Evolutionary conservation across 2,888 invertebrate genomes (phyloP).

Genomic region (Ormyrus nitidulus): DNA sequence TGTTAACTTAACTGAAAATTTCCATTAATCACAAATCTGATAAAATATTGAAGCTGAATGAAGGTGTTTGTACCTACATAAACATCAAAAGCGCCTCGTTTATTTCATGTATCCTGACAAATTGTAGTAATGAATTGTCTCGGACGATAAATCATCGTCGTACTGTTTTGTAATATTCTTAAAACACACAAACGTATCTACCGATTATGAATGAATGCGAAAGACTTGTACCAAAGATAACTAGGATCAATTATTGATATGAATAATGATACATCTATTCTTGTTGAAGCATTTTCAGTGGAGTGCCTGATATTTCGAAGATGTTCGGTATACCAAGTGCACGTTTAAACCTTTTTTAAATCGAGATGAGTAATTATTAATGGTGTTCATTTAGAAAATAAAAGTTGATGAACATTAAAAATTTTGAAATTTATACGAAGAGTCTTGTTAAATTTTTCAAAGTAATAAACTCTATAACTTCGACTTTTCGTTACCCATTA

Average conservation of each 20-base stretch:
- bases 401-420: slow-evolving; percentile 5
- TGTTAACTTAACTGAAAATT: slow-evolving; percentile 14
- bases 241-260: slow-evolving; percentile 62
- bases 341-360: slow-evolving; percentile 43
- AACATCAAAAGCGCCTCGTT: slow-evolving; percentile 11
- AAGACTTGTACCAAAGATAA: slow-evolving; percentile 68
- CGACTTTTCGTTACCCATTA: neutral
- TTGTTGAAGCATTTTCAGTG: slow-evolving; percentile 69
- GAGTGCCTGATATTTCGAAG: slow-evolving; percentile 71
- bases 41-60: neutral
- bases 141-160: slow-evolving; percentile 9
- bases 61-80: neutral
- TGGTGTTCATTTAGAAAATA: neutral
- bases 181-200: slow-evolving; percentile 2
- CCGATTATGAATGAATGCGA: slow-evolving; percentile 58
- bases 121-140: no score
- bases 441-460: slow-evolving; percentile 15
- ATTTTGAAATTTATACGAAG: slow-evolving; percentile 19
- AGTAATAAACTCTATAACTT: neutral
- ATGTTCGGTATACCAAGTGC: slow-evolving; percentile 62
- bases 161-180: slow-evolving; percentile 10
- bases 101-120: neutral
- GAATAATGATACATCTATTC: slow-evolving; percentile 64
- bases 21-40: neutral
- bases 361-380: neutral